These are phyloP conservation scores for Pangasius larnaudii DNA, from an alignment of 2,797 vertebrate genomes.

Conservation along the genomic window DNA sequence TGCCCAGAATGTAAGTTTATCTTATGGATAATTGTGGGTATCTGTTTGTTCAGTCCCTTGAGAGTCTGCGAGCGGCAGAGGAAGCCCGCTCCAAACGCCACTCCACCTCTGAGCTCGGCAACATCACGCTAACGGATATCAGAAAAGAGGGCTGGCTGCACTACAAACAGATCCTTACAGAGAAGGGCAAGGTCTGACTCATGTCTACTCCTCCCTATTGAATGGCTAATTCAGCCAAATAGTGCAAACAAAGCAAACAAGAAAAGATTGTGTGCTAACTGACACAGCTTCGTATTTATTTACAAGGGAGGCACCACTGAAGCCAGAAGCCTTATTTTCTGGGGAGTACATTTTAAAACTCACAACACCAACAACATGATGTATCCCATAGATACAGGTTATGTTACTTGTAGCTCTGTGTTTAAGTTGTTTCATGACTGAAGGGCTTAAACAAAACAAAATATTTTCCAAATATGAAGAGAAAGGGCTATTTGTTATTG, in stretches of 20 bases:
- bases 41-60: conserved; percentile 76
- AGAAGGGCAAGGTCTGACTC: conserved; percentile 84
- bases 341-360: neutral
- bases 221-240: neutral
- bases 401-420: neutral
- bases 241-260: conserved; percentile 8
- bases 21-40: conserved; percentile 17
- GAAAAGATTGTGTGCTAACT: neutral
- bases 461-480: neutral
- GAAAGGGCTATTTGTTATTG: neutral
- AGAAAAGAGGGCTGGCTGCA: conserved; percentile 87
- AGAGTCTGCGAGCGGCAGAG: conserved; percentile 80
- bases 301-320: neutral
- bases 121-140: conserved; percentile 77
- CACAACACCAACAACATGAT: too few relatives aligned
- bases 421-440: neutral
- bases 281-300: neutral
- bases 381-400: neutral
- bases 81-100: conserved; percentile 80
- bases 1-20: neutral
- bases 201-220: neutral
- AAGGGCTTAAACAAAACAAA: neutral
- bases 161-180: conserved; percentile 88
- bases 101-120: conserved; percentile 84
- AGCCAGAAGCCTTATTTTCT: neutral